phyloP scores from a whole-genome alignment of 1,140 invertebrate species.

The Geopemphigus sp. region DNA sequence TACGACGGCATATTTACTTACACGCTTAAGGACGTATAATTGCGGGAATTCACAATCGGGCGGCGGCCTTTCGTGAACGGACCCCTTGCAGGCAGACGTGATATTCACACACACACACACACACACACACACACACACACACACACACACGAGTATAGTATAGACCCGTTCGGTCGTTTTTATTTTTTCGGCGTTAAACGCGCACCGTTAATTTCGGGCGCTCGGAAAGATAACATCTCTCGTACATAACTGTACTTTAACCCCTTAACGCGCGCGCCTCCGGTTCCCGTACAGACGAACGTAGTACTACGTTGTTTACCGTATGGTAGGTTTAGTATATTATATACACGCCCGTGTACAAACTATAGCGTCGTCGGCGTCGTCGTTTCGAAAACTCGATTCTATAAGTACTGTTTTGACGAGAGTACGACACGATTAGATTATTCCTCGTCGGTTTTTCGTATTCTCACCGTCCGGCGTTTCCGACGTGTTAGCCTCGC shows the following conservation, averaged over 20 bases:
- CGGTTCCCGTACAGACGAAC: neutral
- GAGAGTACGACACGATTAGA: too few relatives aligned
- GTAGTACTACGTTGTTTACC: neutral
- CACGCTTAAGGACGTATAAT: conserved; percentile 21
- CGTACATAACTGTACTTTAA: conserved; percentile 34
- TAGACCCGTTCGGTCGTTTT: neutral
- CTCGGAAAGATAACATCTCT: neutral
- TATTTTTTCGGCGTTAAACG: neutral
- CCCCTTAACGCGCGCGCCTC: neutral
- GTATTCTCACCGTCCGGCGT: too few relatives aligned
- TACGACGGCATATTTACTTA: too few relatives aligned
- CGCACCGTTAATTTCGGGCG: conserved; percentile 38
- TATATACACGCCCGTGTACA: too few relatives aligned
- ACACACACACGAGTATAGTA: neutral
- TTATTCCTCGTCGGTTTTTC: too few relatives aligned
- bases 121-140: neutral
- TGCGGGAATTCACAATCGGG: too few relatives aligned
- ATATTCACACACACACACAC: neutral
- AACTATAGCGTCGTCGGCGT: too few relatives aligned
- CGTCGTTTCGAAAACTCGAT: too few relatives aligned
- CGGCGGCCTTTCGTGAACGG: neutral
- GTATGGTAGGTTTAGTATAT: too few relatives aligned
- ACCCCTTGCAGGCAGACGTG: conserved; percentile 37
- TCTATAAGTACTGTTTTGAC: too few relatives aligned
- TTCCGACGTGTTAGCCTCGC: too few relatives aligned